Base-by-base conservation (phyloP, 2,888 invertebrate species). In the Drosophila differens region DNA sequence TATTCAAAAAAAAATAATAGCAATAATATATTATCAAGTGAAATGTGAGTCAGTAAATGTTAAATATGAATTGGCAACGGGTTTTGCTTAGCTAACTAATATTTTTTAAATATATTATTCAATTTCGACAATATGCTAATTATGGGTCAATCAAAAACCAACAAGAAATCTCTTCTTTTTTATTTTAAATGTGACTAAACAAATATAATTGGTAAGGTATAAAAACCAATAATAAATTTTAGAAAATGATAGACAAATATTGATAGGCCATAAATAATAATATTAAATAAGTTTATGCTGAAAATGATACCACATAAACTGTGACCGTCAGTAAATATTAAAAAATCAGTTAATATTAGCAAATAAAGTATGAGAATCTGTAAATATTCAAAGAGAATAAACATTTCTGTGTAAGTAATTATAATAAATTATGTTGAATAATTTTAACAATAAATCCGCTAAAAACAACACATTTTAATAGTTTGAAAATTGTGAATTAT, bases 71-170 rank as follows among this genome's bases (percentile, higher is more conserved):
- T 64, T 54, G 59, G 25, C 76, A 79, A 65, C 70, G 60, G 71
- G 81, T 80, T 79, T 79, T 65, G 49, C 66, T 74, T 47, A 47
- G 66, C 64, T 54, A 61, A 51, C 39, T 58, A 68, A 63, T 74
- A 54, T 74, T 79, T 60, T 52, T 74, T 51, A 70, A 60, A 61
- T 63, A 47, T 66, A 47, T 39, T 79, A 55, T 63, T 57, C 41
- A 79, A 70, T 70, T 74, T 63, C 61, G 74, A 58, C 60, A 61
- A 70, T 30, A 52, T 57, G 58, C 74, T 68, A 44, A 61, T 63
- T 49, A 12, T 47, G 22, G 44, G 44, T 33, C n/a, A 28, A 10
- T 0, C 14, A 16, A 4, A 52, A 5, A 14, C 14, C 1, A 19
- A 30, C 3, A 32, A 3, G 14, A 25, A 25, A 41, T 9, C 4